Evolutionary conservation across 2,113 vertebrate species (phyloP).

Genomic region (Choloepus hoffmanni): DNA sequence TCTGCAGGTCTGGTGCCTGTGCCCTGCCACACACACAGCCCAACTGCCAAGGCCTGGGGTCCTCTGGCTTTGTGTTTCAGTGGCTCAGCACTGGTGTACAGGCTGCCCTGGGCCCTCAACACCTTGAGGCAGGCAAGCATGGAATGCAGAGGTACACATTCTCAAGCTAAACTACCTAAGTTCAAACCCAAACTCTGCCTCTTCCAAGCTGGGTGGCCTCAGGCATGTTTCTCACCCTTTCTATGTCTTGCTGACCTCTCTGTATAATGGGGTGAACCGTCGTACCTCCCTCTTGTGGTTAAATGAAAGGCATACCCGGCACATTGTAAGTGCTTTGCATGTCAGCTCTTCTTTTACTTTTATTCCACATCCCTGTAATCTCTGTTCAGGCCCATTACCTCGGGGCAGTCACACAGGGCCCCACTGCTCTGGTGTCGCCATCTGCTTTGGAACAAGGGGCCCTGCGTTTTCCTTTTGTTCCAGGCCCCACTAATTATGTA

Average conservation of each 20-base stretch:
- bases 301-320: not conserved
- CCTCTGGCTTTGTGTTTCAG: not conserved
- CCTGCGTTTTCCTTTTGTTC: not conserved
- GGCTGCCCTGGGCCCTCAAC: not conserved
- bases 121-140: not conserved
- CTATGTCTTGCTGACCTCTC: not conserved
- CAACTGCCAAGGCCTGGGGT: not conserved
- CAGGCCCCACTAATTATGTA: not conserved
- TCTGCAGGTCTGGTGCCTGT: not conserved
- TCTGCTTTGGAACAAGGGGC: not conserved
- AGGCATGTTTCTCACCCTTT: not conserved
- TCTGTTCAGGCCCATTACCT: rapidly evolving
- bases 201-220: not conserved
- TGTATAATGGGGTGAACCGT: not conserved
- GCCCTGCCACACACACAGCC: not conserved
- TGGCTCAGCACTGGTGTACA: not conserved
- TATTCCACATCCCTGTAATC: not conserved
- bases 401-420: not conserved
- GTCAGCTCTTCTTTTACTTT: not conserved
- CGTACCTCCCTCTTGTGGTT: not conserved
- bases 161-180: not conserved
- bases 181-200: not conserved
- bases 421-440: not conserved
- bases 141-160: not conserved
- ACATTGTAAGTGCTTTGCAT: rapidly evolving